Evolutionary conservation across 2,797 vertebrate genomes (phyloP).

Genomic region (Hydrophis major): DNA sequence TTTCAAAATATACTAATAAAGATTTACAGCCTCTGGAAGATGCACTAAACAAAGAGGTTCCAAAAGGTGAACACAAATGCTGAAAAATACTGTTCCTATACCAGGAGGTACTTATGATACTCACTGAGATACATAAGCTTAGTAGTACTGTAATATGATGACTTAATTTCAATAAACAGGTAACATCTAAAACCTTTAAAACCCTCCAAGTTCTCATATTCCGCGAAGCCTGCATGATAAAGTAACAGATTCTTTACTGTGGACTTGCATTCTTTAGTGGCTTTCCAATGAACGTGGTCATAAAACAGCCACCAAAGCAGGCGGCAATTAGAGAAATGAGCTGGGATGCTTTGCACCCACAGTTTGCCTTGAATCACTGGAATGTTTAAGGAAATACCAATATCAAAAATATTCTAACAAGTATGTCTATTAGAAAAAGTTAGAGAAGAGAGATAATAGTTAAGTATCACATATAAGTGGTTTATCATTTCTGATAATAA

Average conservation of each 20-base stretch:
- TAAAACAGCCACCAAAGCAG: constrained; percentile 43
- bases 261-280: constrained; percentile 66
- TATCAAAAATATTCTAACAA: constrained; percentile 23
- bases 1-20: constrained; percentile 77
- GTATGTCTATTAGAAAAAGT: constrained; percentile 63
- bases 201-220: constrained; percentile 63
- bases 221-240: constrained; percentile 54
- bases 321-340: constrained; percentile 28
- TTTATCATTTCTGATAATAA: constrained; percentile 25
- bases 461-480: constrained; percentile 48
- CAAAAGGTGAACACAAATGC: constrained; percentile 75
- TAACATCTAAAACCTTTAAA: constrained; percentile 68
- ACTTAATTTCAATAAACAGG: constrained; percentile 70
- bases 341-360: constrained; percentile 41
- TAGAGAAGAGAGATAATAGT: constrained; percentile 53
- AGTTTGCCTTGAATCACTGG: constrained; percentile 36
- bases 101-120: constrained; percentile 72
- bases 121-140: constrained; percentile 77
- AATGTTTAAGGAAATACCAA: constrained; percentile 46
- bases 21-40: constrained; percentile 83
- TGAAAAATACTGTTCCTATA: constrained; percentile 76
- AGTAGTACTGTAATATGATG: constrained; percentile 69
- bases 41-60: constrained; percentile 78
- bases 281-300: constrained; percentile 70
- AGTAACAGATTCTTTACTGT: constrained; percentile 67